Evolutionary conservation across 2,888 invertebrate species (phyloP), one percentile per base, ranked within the genome.

Genomic region (Ormyrus thymus): DNA sequence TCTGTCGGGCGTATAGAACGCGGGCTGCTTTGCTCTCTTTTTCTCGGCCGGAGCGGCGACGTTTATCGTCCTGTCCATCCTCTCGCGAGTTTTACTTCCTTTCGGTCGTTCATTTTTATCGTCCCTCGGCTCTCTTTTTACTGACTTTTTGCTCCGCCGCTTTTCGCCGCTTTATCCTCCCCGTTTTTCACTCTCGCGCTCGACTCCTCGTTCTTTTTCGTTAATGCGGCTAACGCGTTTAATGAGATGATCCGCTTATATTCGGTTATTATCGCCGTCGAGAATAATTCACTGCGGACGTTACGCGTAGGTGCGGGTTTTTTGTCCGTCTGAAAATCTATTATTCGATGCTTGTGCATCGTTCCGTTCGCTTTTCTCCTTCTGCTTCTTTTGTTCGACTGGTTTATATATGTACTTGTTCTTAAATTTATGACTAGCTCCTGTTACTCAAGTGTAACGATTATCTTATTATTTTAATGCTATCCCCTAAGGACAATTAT

Each of bases 61-160:
- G 64, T 71, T 64, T 59, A 66, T 65, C 53, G 69, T 69, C 48
- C 59, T 59, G 51, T 66, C 51, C 59, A 15, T 58, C 55, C 55
- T 13, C 61, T 59, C 10, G 58, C n/a, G 13, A 66, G 45, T 45
- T 64, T 75, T 6, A 65, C 62, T 77, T 78, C 72, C 66, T 55
- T 45, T 61, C 71, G 46, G 53, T 59, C 53, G 29, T 58, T 70
- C 45, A 51, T n/a, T 10, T 71, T 61, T 69, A 58, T 71, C 70
- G 76, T 11, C 15, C 45, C 43, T 11, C 13, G 58, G 15, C 29
- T 15, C 15, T 4, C 48, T 9, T 43, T 61, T 45, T 11, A 45
- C 9, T 13, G 46, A 7, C 43, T 43, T 43, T 66, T 66, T 29
- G 29, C 29, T 29, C n/a, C 8, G 9, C 64, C 3, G 11, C 5